Evolutionary conservation across 2,888 invertebrate genomes (phyloP), one percentile per base, ranked within the genome.

Genomic region (Lepidochitona cinerea): DNA sequence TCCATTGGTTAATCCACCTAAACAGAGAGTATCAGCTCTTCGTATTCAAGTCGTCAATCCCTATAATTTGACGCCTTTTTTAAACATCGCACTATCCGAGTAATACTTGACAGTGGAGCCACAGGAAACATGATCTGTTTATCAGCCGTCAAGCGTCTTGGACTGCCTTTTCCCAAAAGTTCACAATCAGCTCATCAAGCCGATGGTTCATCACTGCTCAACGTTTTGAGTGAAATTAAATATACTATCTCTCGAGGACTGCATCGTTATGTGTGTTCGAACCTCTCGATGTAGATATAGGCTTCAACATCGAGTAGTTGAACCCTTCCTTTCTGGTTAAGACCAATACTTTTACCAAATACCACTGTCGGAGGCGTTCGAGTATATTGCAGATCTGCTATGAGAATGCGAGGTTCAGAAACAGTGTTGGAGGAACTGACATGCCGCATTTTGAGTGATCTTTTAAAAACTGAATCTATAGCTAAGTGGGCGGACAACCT

Each of bases 341-440:
- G 54, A 81, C 74, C 12, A 75, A 69, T 14, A 75, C 80, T 83
- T 82, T 35, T 79, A 82, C 54, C 81, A 83, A 65, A 78, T 82
- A n/a, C 78, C 81, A 9, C 67, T 84, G 9, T 41, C 78, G 37
- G 71, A 4, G 81, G 81, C 14, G 69, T 79, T 9, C 65, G 79
- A 9, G 80, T 83, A 0, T 84, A 82, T 64, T 75, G 78, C 2
- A 37, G 80, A 18, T 82, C 78, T 67, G 82, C 82, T 2, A 83
- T 82, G 82, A 81, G 83, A 1, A 83, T 82, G 80, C 83, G 78
- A 1, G 79, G 80, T 3, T 79, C 80, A n/a, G 81, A 83, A 74
- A 83, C 80, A 0, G 78, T 74, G 6, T 68, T 82, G 0, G 81
- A 82, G 36, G 83, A 84, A 68, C 36, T 82, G 7, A 82, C 79